Percentiles rank a stretch among this genome's conserved stretches.
These are phyloP conservation scores for Syngnathus scovelli DNA, from an alignment of 2,113 vertebrate species.

Conservation along the genomic window DNA sequence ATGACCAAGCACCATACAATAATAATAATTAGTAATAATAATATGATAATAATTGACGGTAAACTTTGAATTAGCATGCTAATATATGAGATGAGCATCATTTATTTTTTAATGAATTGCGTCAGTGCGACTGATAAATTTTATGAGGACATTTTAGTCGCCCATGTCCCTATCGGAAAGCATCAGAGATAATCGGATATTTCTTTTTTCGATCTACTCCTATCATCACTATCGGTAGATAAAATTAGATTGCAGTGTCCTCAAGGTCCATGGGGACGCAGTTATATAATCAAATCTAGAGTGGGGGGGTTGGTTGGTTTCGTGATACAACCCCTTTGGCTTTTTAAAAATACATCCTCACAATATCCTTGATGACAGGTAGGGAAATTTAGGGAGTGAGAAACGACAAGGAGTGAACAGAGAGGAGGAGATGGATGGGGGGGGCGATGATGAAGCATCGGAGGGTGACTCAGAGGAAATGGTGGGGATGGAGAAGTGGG, in stretches of 20 bases:
- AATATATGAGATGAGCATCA: background rate
- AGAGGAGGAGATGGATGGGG: constrained; percentile 9
- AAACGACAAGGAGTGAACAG: constrained; percentile 11
- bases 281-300: constrained; percentile 60
- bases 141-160: background rate
- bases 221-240: constrained; percentile 40
- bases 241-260: constrained; percentile 53
- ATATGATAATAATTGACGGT: background rate
- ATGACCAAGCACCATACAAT: no score
- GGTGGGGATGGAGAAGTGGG: constrained; percentile 27
- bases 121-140: background rate
- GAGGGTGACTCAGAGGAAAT: constrained; percentile 51
- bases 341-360: constrained; percentile 37
- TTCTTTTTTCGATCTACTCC: constrained; percentile 21
- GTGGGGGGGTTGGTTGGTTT: constrained; percentile 3
- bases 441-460: constrained; percentile 2
- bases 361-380: constrained; percentile 23
- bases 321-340: constrained; percentile 7
- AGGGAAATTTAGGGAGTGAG: constrained; percentile 10
- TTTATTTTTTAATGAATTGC: background rate
- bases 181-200: background rate
- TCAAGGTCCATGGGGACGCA: constrained; percentile 47
- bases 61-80: background rate
- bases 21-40: no score
- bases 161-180: constrained; percentile 3